Evolutionary conservation across 2,888 invertebrate species (phyloP).

Genomic region (Meghimatium bilineatum): DNA sequence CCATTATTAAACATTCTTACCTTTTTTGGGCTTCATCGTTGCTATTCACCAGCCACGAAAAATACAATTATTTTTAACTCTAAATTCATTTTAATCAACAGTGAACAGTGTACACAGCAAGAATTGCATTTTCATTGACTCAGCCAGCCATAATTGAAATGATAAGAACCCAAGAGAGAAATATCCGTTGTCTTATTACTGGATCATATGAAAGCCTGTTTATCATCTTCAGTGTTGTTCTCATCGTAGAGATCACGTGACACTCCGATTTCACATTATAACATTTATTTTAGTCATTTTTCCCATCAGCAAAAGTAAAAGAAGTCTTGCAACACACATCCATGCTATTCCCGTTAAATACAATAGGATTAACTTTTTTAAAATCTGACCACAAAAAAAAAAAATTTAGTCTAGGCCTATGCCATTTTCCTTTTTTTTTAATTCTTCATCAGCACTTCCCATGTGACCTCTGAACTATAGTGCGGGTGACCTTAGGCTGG

Average conservation of each 20-base stretch:
- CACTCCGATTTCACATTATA: constrained; percentile 19
- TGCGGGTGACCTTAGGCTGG: constrained; percentile 26
- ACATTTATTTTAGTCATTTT: constrained; percentile 21
- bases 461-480: constrained; percentile 40
- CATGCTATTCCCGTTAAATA: neutral
- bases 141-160: neutral
- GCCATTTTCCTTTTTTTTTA: neutral
- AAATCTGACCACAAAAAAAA: constrained; percentile 11
- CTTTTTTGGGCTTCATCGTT: constrained; percentile 47
- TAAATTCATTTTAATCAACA: neutral
- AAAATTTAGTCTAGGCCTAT: neutral
- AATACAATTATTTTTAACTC: neutral
- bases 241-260: constrained; percentile 39
- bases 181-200: constrained; percentile 3
- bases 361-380: neutral
- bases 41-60: constrained; percentile 12
- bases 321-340: neutral
- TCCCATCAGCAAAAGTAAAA: constrained; percentile 8
- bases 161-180: neutral
- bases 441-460: constrained; percentile 18
- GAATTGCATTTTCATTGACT: neutral
- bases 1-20: constrained; percentile 29
- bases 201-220: constrained; percentile 21
- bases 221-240: constrained; percentile 42
- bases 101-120: neutral